These are phyloP conservation scores for Epirrhoe alternata DNA, from an alignment of 2,888 invertebrate genomes.

Conservation along the genomic window DNA sequence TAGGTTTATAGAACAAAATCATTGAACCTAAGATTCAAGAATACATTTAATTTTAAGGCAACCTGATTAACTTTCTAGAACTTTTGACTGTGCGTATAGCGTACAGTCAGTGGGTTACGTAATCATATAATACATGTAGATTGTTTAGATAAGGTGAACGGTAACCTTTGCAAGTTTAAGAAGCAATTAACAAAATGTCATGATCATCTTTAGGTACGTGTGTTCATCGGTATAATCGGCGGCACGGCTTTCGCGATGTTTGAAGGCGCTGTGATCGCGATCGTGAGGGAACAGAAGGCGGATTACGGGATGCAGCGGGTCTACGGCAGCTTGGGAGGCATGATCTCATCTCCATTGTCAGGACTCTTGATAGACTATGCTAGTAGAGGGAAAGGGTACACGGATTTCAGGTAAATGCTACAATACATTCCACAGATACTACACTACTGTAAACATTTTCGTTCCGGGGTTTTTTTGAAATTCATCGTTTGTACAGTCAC, in stretches of 20 bases:
- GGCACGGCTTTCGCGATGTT: slow-evolving; percentile 93
- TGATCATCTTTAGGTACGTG: slow-evolving; percentile 71
- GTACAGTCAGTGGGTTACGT: not conserved
- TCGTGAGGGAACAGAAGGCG: slow-evolving; percentile 89
- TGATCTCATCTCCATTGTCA: slow-evolving; percentile 91
- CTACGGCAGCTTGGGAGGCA: slow-evolving; percentile 90
- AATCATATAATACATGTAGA: too few relatives aligned
- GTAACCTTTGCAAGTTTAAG: not conserved
- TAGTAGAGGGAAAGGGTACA: slow-evolving; percentile 88
- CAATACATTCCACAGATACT: too few relatives aligned
- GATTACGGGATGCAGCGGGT: slow-evolving; percentile 92
- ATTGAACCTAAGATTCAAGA: too few relatives aligned
- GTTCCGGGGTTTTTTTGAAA: too few relatives aligned
- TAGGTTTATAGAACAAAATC: not conserved
- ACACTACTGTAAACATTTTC: too few relatives aligned
- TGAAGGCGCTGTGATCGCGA: slow-evolving; percentile 91
- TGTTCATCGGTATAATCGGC: slow-evolving; percentile 87
- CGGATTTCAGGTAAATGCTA: slow-evolving; percentile 87
- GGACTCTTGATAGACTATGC: slow-evolving; percentile 90
- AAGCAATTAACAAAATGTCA: slow-evolving; percentile 15
- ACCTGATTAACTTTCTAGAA: not conserved
- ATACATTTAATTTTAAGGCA: too few relatives aligned
- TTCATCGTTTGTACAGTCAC: too few relatives aligned
- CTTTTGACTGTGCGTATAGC: not conserved
- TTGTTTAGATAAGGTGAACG: not conserved